Evolutionary conservation across 23 tunicate genomes (phyloP).

Genomic region (Halocynthia aurantium): DNA sequence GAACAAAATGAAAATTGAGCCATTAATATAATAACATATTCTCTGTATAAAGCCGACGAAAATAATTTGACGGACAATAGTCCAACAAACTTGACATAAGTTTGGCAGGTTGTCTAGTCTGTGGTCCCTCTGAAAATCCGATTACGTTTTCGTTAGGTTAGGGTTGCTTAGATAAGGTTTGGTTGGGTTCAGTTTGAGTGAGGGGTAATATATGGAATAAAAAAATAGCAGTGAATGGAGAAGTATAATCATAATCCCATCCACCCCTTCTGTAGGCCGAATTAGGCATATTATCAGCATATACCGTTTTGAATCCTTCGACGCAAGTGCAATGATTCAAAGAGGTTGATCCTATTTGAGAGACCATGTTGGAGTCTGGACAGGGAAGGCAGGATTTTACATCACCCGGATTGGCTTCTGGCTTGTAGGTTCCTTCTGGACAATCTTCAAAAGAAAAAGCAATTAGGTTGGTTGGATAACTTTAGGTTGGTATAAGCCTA

Average conservation of each 20-base stretch:
- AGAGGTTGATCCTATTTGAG: conserved; percentile 52
- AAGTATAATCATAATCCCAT: no score
- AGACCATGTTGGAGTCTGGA: conserved; percentile 75
- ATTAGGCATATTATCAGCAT: not conserved
- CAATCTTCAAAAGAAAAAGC: conserved; percentile 40
- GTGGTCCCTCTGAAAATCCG: no score
- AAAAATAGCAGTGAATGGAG: no score
- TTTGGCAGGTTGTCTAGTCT: no score
- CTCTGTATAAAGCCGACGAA: no score
- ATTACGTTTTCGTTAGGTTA: no score
- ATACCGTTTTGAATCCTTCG: conserved; percentile 48
- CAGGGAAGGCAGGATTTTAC: conserved; percentile 67
- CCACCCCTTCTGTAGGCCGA: not conserved
- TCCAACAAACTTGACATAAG: no score
- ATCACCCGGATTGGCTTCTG: conserved; percentile 65
- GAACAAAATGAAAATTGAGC: not conserved
- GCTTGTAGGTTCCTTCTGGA: conserved; percentile 80
- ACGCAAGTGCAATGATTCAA: conserved; percentile 37
- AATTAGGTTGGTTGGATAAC: not conserved
- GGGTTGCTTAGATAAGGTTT: no score
- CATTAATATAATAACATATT: no score
- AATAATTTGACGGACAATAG: no score
- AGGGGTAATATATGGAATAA: no score
- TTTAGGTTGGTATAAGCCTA: not conserved
- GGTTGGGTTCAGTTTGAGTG: no score